phyloP scores from a whole-genome alignment of 2,113 vertebrate species.

The Oncorhynchus tshawytscha region DNA sequence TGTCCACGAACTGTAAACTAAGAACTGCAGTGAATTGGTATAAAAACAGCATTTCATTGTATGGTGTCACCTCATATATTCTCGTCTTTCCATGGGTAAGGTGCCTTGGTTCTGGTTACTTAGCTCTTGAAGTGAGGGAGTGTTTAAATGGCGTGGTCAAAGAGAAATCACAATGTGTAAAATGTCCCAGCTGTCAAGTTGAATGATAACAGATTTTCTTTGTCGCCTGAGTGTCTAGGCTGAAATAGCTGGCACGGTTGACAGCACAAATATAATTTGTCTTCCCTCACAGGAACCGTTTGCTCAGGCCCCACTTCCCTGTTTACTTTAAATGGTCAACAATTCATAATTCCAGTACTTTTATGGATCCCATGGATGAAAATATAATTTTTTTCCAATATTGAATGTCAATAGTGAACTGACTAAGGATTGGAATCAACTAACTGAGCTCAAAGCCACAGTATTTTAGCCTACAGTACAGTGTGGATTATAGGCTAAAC shows the following conservation, averaged over 20 bases:
- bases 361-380: slow-evolving; percentile 26
- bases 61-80: neutral
- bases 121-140: slow-evolving; percentile 20
- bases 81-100: slow-evolving; percentile 5
- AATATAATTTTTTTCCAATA: slow-evolving; percentile 34
- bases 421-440: slow-evolving; percentile 51
- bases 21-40: slow-evolving; percentile 22
- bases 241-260: slow-evolving; percentile 53
- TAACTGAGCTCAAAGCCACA: slow-evolving; percentile 36
- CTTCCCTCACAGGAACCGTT: slow-evolving; percentile 53
- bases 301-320: slow-evolving; percentile 43
- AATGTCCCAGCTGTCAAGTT: slow-evolving; percentile 45
- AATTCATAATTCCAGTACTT: slow-evolving; percentile 47
- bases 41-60: slow-evolving; percentile 32
- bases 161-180: slow-evolving; percentile 27
- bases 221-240: slow-evolving; percentile 51
- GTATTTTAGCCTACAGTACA: slow-evolving; percentile 40
- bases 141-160: slow-evolving; percentile 35
- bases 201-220: slow-evolving; percentile 60
- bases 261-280: slow-evolving; percentile 63
- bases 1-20: neutral
- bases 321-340: slow-evolving; percentile 62
- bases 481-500: slow-evolving; percentile 60
- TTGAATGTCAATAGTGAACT: slow-evolving; percentile 49
- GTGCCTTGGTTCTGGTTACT: slow-evolving; percentile 14